Conservation (phyloP, 2,797 vertebrate genomes). For the Bradypodion ventrale region DNA sequence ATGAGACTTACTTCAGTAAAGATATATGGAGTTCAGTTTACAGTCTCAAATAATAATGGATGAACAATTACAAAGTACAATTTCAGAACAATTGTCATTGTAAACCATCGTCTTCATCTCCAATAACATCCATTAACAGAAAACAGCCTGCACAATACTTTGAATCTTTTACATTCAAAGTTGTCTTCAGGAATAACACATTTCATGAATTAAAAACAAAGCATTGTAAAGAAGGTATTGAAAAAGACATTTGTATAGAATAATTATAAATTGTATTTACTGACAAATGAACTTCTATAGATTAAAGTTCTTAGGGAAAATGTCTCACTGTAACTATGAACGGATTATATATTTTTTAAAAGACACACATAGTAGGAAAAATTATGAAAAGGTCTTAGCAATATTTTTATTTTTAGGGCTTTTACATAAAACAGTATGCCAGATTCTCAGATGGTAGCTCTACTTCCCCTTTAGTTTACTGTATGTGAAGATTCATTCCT, state of each 20-base stretch:
- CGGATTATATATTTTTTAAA: slow-evolving; percentile 58
- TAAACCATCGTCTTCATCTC: slow-evolving; percentile 52
- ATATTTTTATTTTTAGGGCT: slow-evolving; percentile 50
- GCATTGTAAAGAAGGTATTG: slow-evolving; percentile 46
- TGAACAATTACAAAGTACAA: slow-evolving; percentile 32
- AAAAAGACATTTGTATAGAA: slow-evolving; percentile 41
- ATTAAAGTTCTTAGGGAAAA: slow-evolving; percentile 52
- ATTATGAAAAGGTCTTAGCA: slow-evolving; percentile 52
- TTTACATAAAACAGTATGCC: slow-evolving; percentile 9
- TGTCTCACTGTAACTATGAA: slow-evolving; percentile 52
- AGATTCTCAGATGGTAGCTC: slow-evolving; percentile 20
- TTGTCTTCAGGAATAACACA: slow-evolving; percentile 48
- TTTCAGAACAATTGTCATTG: slow-evolving; percentile 38
- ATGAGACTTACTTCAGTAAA: slow-evolving; percentile 37
- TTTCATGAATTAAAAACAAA: slow-evolving; percentile 10
- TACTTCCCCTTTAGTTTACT: neutral
- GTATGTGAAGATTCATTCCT: slow-evolving; percentile 25
- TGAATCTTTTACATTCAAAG: slow-evolving; percentile 48
- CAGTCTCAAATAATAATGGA: slow-evolving; percentile 31
- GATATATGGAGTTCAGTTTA: slow-evolving; percentile 35
- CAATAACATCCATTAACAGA: slow-evolving; percentile 38
- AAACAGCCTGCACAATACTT: slow-evolving; percentile 29
- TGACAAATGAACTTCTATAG: slow-evolving; percentile 54
- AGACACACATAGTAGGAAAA: slow-evolving; percentile 44
- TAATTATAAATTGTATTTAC: slow-evolving; percentile 54